Base-by-base conservation (phyloP, 2,888 invertebrate genomes). In the Podabrus alpinus region DNA sequence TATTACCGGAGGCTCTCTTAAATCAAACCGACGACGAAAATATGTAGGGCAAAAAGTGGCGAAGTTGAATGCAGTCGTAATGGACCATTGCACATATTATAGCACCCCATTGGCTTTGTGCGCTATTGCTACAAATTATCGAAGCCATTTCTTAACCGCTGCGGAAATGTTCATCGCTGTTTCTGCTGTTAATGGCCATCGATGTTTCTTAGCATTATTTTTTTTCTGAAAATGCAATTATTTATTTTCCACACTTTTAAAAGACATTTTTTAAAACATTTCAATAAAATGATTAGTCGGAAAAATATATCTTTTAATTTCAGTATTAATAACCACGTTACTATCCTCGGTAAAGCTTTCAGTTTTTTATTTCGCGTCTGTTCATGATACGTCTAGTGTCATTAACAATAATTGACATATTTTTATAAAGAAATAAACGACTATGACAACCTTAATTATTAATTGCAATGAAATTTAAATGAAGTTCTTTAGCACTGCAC, bases 81-180 rank as follows among this genome's bases (percentile, higher is more conserved):
- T 85, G 85, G 85, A 83, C 85, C 86, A 86, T 86, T 86, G 85
- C 85, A 83, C 85, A 85, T 83, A 85, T 86, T 85, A 85, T 84
- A 82, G 83, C 86, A 85, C 85, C 82, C 86, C 85, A 86, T 86
- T 86, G 85, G 83, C 83, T 83, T 79, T 80, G 78, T 79, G 75
- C 76, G 75, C 80, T 68, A 71, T 77, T 76, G 77, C 80, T 69
- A 78, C 82, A 81, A 83, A 83, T 83, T 84, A 82, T 81, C 78
- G 78, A 74, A 75, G 73, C 76, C 79, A 73, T 79, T 83, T 71
- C 76, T 77, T 79, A 71, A 77, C 77, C 77, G 77, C 73, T 29
- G 15, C 77, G 77, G 81, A 81, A 80, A 79, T 77, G 77, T 78
- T 79, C 79, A 74, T 79, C 77, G 80, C 79, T 78, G 75, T 79